Percentiles rank a stretch among this genome's conserved stretches.
phyloP scores from a whole-genome alignment of 2,113 vertebrate genomes.

The Scatophagus argus region DNA sequence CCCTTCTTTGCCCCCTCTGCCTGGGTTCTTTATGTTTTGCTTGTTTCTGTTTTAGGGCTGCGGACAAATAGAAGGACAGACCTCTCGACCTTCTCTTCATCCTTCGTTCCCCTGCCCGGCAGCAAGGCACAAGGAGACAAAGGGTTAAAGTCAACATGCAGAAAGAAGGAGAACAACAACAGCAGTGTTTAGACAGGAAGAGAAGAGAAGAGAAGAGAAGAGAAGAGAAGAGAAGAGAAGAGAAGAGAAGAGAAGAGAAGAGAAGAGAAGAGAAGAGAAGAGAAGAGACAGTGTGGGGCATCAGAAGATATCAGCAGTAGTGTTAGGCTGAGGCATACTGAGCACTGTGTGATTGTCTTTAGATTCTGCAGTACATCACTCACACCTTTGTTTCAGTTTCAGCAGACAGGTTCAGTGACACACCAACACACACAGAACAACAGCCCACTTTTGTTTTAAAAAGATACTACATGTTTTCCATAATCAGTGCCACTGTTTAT shows the following conservation, averaged over 20 bases:
- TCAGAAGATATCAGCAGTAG: constrained; percentile 9
- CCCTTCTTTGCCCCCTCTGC: constrained; percentile 18
- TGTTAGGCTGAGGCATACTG: neutral
- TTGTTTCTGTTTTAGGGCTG: constrained; percentile 38
- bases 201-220: constrained; percentile 72
- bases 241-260: constrained; percentile 57
- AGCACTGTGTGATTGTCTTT: neutral
- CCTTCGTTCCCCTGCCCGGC: constrained; percentile 93
- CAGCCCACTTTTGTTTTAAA: neutral
- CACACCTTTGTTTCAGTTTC: neutral
- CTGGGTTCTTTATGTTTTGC: neutral
- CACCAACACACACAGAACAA: neutral
- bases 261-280: constrained; percentile 4
- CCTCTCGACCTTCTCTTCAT: constrained; percentile 95
- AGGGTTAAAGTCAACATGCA: constrained; percentile 88
- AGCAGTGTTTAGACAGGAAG: constrained; percentile 45
- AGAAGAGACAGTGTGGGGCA: constrained; percentile 50
- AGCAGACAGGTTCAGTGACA: neutral
- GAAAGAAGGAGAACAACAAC: constrained; percentile 71
- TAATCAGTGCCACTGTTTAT: neutral
- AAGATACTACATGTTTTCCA: neutral
- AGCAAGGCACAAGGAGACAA: constrained; percentile 92
- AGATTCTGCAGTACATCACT: neutral
- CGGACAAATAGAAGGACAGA: constrained; percentile 86
- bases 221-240: constrained; percentile 69